Percentiles rank a stretch among this genome's conserved stretches.
Evolutionary conservation across 2,888 invertebrate species (phyloP).

Genomic region (Sthenelais limicola): DNA sequence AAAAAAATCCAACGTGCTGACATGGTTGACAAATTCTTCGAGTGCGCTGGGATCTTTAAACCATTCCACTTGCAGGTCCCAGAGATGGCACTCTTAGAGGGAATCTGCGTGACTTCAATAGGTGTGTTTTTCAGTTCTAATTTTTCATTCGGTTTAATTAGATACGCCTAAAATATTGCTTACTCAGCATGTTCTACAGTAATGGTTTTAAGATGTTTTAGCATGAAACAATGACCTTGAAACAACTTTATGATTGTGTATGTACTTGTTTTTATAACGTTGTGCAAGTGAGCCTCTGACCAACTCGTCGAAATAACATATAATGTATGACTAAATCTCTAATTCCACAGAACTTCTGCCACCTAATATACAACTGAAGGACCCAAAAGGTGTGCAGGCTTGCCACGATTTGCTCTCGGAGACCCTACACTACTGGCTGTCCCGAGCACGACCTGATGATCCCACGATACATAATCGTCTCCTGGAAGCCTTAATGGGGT

Average conservation of each 20-base stretch:
- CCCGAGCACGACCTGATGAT: conserved; percentile 45
- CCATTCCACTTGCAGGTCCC: conserved; percentile 42
- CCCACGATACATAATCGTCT: conserved; percentile 37
- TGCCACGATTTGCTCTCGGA: conserved; percentile 42
- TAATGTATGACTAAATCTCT: too few species aligned
- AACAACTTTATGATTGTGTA: too few species aligned
- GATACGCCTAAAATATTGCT: too few species aligned
- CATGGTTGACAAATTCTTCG: conserved; percentile 46
- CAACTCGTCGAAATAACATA: too few species aligned
- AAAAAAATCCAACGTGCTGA: conserved; percentile 44
- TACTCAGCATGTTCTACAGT: too few species aligned
- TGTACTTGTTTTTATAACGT: too few species aligned
- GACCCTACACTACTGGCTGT: conserved; percentile 44
- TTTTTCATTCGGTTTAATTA: not conserved
- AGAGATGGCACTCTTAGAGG: conserved; percentile 46
- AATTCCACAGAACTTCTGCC: too few species aligned
- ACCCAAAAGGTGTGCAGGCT: too few species aligned
- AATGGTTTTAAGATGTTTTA: too few species aligned
- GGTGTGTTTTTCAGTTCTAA: conserved; percentile 39
- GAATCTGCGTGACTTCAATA: conserved; percentile 42
- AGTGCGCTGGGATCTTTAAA: conserved; percentile 39
- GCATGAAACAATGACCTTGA: too few species aligned
- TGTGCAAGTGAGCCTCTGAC: too few species aligned
- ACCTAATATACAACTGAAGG: too few species aligned
- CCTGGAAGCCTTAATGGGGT: conserved; percentile 41